Conservation (phyloP, 2,888 invertebrate genomes). For the Euplagia quadripunctaria region DNA sequence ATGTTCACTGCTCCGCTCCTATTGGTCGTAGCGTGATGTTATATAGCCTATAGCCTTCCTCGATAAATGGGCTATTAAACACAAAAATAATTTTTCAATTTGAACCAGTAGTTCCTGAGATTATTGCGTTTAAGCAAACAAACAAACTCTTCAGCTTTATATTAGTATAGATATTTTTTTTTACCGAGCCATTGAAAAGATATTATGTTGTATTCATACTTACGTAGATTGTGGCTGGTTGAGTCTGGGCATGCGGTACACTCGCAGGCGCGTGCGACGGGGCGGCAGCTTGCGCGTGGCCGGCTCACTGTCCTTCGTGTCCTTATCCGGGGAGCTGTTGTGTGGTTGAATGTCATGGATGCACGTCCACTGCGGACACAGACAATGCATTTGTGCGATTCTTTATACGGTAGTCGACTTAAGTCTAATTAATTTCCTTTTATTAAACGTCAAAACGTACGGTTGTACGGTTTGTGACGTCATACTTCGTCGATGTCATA, state of each 20-base stretch:
- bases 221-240: conserved; percentile 35
- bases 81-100: too few relatives aligned
- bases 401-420: background rate
- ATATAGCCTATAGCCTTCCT: too few relatives aligned
- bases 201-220: conserved; percentile 21
- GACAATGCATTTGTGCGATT: background rate
- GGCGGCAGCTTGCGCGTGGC: conserved; percentile 38
- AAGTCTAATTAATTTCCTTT: background rate
- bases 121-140: too few relatives aligned
- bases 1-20: too few relatives aligned
- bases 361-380: conserved; percentile 92
- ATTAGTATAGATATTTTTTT: too few relatives aligned
- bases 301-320: conserved; percentile 61
- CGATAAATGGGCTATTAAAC: too few relatives aligned
- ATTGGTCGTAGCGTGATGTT: too few relatives aligned
- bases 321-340: conserved; percentile 66
- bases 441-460: background rate
- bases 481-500: too few relatives aligned
- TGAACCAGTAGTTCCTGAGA: too few relatives aligned
- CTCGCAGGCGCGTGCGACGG: conserved; percentile 43
- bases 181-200: background rate
- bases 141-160: too few relatives aligned
- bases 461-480: background rate
- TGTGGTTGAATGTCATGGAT: conserved; percentile 96
- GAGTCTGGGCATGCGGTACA: conserved; percentile 53